Evolutionary conservation across 2,113 vertebrate genomes (phyloP), one percentile per base, ranked within the genome.

Genomic region (Sinocyclocheilus maitianheensis): DNA sequence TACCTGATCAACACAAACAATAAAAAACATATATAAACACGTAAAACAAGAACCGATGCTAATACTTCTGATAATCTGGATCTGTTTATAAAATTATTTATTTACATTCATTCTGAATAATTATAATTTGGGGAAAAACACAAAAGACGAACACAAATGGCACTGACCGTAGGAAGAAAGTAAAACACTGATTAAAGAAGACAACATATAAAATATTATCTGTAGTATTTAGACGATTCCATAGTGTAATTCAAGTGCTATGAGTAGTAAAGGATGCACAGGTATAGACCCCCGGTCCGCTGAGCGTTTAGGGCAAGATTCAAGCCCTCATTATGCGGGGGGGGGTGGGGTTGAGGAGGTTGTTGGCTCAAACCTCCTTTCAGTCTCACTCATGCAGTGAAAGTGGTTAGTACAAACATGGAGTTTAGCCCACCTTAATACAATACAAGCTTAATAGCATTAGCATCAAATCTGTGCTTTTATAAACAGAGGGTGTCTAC

Each of bases 161-260:
- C 81, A 83, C 78, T 71, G 90, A 89, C 91, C 90, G 89, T 91
- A 93, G 85, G 79, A 62, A 81, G 53, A 91, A 81, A 89, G 88
- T 90, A 88, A 92, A 94, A 94, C 90, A 95, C 93, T 93, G 92
- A 93, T 95, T 93, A 90, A 90, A 92, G 89, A 89, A 92, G 90
- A 93, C 91, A 90, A 93, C 92, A 93, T 83, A 91, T 90, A 83
- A 77, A 86, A 88, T 81, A 92, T 89, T 90, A 93, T 89, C 86
- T 92, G 91, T 93, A 92, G 90, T 89, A 92, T 91, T 90, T 91
- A 92, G 86, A 94, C 90, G 76, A 87, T 91, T 94, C 90, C 89
- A 86, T 92, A 92, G 92, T 80, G 89, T 92, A 92, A 90, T 92
- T 94, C 93, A 96, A 95, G 95, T 96, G 94, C 94, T 95, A 93